Conservation (phyloP, 2,113 vertebrate species). For the Mobula birostris region DNA sequence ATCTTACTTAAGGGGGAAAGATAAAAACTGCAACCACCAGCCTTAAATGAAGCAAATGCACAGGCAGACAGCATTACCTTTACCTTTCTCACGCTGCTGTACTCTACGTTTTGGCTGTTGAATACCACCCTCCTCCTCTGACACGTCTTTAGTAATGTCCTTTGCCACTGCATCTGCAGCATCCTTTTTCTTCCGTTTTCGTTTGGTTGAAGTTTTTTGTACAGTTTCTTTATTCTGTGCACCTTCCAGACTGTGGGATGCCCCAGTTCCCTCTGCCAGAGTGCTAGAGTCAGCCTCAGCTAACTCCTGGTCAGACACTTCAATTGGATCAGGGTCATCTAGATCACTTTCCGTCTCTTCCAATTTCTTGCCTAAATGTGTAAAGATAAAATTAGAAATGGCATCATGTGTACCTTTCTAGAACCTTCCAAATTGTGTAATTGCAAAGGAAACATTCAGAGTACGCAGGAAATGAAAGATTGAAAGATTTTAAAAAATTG, state of each 20-base stretch:
- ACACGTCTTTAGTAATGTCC: neutral
- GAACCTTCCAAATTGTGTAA: neutral
- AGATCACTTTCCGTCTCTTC: slow-evolving; percentile 43
- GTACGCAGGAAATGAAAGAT: neutral
- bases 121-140: neutral
- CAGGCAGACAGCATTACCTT: neutral
- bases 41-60: neutral
- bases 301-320: slow-evolving; percentile 48
- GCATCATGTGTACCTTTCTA: neutral
- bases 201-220: slow-evolving; percentile 48
- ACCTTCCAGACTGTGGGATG: slow-evolving; percentile 49
- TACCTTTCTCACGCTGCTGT: slow-evolving; percentile 3
- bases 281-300: slow-evolving; percentile 48
- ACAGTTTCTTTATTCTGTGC: slow-evolving; percentile 39
- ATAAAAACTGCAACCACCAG: no score
- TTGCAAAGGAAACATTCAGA: neutral
- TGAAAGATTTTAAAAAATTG: neutral
- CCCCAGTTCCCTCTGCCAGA: slow-evolving; percentile 72
- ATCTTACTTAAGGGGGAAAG: neutral
- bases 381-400: neutral
- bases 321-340: slow-evolving; percentile 25
- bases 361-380: slow-evolving; percentile 41
- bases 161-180: neutral
- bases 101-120: neutral
- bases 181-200: slow-evolving; percentile 57